Base-by-base conservation (phyloP, 2,113 vertebrate species). In the Pardalotus punctatus region DNA sequence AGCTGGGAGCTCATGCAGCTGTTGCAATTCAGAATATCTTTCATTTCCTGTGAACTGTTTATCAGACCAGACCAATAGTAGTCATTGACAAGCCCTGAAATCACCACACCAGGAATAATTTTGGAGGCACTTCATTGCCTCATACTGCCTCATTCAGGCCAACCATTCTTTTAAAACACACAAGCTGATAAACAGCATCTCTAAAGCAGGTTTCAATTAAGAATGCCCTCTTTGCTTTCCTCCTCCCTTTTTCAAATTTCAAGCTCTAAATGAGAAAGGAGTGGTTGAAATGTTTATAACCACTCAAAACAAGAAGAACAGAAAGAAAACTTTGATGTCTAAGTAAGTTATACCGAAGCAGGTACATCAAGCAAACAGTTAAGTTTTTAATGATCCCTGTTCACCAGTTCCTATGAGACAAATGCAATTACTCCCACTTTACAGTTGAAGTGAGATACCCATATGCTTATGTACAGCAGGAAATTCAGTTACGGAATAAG, bases 161-260 rank as follows among this genome's bases (percentile, higher is more conserved):
- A 53, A 61, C 24, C 35, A 45, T 11, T 19, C 50, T 29, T 69
- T 35, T 79, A 53, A 87, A 77, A n/a, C 4, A 54, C 2, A 4
- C 7, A 16, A 80, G 12, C 76, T 64, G 36, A 74, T 28, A 22
- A 7, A 31, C 5, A 42, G 7, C 14, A 53, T 47, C 21, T n/a
- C 38, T 65, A 61, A 69, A 81, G 19, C 17, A 86, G 48, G 11
- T 62, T 90, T 81, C 4, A 2, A 61, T 64, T 47, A 36, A 58
- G 16, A 78, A n/a, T 0, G 0, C 38, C 11, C 7, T 36, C 4
- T 33, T 58, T 62, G 6, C 14, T 64, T 56, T 78, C 17, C 12
- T 78, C 17, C 12, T 70, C 12, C 18, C 8, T 20, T 69, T 77
- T 78, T 31, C 67, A 47, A 73, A 58, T 3, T 38, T 5, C 22